Evolutionary conservation across 2,113 vertebrate species (phyloP), one percentile per base, ranked within the genome.

Genomic region (Cyprinodon variegatus): DNA sequence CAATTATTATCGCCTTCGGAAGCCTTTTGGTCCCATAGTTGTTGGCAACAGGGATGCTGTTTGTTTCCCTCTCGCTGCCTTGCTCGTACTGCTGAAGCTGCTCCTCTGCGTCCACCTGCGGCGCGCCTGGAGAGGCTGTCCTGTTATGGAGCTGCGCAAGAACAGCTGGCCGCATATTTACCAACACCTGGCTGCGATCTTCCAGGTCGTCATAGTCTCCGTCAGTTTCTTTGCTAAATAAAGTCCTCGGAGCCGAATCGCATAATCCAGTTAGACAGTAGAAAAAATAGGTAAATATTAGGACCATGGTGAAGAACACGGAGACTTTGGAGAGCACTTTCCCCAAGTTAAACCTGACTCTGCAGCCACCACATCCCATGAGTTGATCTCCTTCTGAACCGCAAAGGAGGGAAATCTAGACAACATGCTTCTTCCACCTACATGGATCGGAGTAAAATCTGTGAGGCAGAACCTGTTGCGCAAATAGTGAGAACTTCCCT

Each of bases 311-410:
- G 70, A 96, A 91, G 67, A 94, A 90, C 77, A 96, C 85, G 14
- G 93, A 93, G 79, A 89, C 94, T 79, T 91, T 94, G 84, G 92
- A 92, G 76, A 89, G 94, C 83, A 83, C 91, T 84, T 92, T 93
- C 40, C 93, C 91, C 76, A 90, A 92, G 82, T 92, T 90, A 83
- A 82, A 74, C 85, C 91, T 90, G 81, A 88, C 86, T 90, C 91
- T 93, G 90, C 90, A 91, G 38, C 89, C 74, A 83, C 96, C 92
- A 95, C 95, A 94, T 95, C 96, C 96, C 96, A 96, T 95, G 90
- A 92, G 92, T 93, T 85, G 89, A 88, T 86, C 79, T 92, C 81
- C 92, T 90, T 85, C 86, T 82, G 87, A 62, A 73, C 81, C 85
- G 66, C 79, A 76, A 89, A 80, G 79, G 48, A 63, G 78, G 85